Percentiles rank a stretch among this genome's conserved stretches.
These are phyloP conservation scores for Acarapis woodi DNA, from an alignment of 1,140 invertebrate species.

Conservation along the genomic window DNA sequence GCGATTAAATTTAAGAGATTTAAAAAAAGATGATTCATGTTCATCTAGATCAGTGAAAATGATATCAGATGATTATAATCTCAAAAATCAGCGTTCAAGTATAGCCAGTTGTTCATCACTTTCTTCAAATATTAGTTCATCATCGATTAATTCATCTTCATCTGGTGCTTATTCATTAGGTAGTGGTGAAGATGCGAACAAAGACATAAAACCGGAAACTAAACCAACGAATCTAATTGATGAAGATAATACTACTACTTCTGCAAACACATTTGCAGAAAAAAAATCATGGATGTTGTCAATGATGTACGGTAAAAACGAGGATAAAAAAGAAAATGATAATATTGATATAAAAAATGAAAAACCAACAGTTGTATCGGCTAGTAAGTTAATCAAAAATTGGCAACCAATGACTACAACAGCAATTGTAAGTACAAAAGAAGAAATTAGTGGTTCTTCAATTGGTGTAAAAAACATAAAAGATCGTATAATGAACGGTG, in stretches of 20 bases:
- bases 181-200: constrained; percentile 5
- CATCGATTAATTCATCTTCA: constrained; percentile 4
- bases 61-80: constrained; percentile 21
- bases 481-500: constrained; percentile 6
- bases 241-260: not conserved
- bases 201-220: not conserved
- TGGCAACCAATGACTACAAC: constrained; percentile 4
- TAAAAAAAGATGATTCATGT: constrained; percentile 10
- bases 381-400: not conserved
- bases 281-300: constrained; percentile 32
- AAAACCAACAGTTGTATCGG: not conserved
- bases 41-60: too few relatives aligned
- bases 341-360: constrained; percentile 3
- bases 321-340: constrained; percentile 4
- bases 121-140: constrained; percentile 7
- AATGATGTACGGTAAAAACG: constrained; percentile 19
- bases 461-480: constrained; percentile 7
- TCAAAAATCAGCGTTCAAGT: constrained; percentile 20
- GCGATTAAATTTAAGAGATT: constrained; percentile 8
- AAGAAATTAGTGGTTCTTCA: not conserved
- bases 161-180: constrained; percentile 6
- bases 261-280: constrained; percentile 12
- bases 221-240: not conserved
- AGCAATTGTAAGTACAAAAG: not conserved
- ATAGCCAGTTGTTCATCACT: constrained; percentile 9